phyloP scores from a whole-genome alignment of 2,888 invertebrate genomes.

The Synanthedon tipuliformis region DNA sequence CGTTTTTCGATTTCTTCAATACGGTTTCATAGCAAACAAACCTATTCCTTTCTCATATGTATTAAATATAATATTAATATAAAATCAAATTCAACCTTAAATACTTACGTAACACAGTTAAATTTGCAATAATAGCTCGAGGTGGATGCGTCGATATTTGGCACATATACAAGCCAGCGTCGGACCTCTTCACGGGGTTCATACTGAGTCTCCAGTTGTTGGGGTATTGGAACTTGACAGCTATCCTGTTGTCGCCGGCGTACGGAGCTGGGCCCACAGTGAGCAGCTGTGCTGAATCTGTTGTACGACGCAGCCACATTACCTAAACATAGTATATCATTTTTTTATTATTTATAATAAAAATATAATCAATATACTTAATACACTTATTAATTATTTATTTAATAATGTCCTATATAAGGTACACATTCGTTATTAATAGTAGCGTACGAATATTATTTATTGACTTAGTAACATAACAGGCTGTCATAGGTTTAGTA shows the following conservation, averaged over 20 bases:
- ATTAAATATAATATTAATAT: conserved; percentile 8
- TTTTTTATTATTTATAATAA: background rate
- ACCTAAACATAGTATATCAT: conserved; percentile 49
- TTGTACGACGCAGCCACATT: conserved; percentile 75
- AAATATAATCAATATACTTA: too few relatives aligned
- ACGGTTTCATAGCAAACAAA: too few relatives aligned
- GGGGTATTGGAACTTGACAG: conserved; percentile 76
- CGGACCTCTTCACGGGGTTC: conserved; percentile 77
- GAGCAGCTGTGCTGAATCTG: conserved; percentile 73
- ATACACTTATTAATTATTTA: too few relatives aligned
- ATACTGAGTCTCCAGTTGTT: conserved; percentile 79
- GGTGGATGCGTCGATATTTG: conserved; percentile 86
- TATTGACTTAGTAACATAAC: too few relatives aligned
- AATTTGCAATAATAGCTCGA: conserved; percentile 78
- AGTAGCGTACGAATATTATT: too few relatives aligned
- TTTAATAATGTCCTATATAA: too few relatives aligned
- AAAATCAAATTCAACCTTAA: conserved; percentile 17
- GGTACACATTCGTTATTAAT: too few relatives aligned
- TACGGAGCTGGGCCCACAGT: conserved; percentile 75
- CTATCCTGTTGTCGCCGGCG: conserved; percentile 73
- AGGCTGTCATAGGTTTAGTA: too few relatives aligned
- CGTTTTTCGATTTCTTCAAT: too few relatives aligned
- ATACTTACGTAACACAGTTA: conserved; percentile 79
- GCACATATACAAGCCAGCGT: conserved; percentile 82
- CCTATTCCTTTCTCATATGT: too few relatives aligned